A percentile compares a stretch with the other conserved stretches of the same genome.
phyloP scores from a whole-genome alignment of 2,797 vertebrate species.

The Eulemur albifrons region DNA sequence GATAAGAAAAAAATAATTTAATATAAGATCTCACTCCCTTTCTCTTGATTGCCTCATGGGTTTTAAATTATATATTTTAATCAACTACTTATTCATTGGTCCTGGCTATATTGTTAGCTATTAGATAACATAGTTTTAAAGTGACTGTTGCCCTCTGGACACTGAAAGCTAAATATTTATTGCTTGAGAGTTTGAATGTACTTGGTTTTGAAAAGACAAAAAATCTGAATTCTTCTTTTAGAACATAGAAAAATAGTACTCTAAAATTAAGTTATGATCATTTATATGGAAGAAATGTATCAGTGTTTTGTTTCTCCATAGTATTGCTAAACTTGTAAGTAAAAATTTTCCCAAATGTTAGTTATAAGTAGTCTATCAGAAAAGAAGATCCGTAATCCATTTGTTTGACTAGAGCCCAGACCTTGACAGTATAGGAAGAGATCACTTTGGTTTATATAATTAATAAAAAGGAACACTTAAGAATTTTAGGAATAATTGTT shows the following conservation, averaged over 20 bases:
- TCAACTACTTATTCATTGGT: slow-evolving; percentile 14
- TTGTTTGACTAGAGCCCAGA: background rate
- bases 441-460: background rate
- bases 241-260: background rate
- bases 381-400: background rate
- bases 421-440: background rate
- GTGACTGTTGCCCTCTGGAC: background rate
- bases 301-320: slow-evolving; percentile 12
- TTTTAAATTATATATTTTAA: slow-evolving; percentile 20
- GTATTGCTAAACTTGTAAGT: background rate
- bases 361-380: background rate
- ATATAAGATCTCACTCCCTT: background rate
- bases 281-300: slow-evolving; percentile 11
- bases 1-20: background rate
- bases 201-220: slow-evolving; percentile 3
- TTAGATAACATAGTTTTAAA: slow-evolving; percentile 35
- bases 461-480: background rate
- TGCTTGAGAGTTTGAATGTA: slow-evolving; percentile 28
- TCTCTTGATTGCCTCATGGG: background rate
- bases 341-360: background rate
- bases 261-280: slow-evolving; percentile 3
- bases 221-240: background rate
- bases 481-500: background rate
- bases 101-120: background rate
- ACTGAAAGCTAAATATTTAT: slow-evolving; percentile 19